phyloP scores from a whole-genome alignment of 2,888 invertebrate genomes.

The Ypsolopha scabrella region DNA sequence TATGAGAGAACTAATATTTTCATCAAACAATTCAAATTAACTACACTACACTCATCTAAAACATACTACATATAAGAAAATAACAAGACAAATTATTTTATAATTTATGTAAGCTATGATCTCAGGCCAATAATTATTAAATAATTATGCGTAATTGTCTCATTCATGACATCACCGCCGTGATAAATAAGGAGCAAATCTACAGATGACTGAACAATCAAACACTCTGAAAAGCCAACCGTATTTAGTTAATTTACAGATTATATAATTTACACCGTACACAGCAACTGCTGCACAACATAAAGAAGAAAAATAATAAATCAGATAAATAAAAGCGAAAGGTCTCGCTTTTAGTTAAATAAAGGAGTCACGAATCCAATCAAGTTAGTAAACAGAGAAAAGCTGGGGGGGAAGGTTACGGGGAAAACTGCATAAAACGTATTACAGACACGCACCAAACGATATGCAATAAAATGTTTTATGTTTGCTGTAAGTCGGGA shows the following conservation, averaged over 20 bases:
- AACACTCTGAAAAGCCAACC: not conserved
- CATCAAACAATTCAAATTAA: too few relatives aligned
- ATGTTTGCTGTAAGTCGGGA: conserved; percentile 41
- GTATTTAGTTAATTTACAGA: not conserved
- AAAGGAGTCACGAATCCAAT: conserved; percentile 64
- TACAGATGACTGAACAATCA: not conserved
- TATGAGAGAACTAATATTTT: too few relatives aligned
- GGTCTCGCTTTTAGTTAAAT: conserved; percentile 32
- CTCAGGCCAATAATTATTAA: too few relatives aligned
- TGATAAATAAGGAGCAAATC: too few relatives aligned
- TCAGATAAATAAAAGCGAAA: conserved; percentile 2
- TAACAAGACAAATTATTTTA: too few relatives aligned
- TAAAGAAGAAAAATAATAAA: not conserved
- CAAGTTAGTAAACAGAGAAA: conserved; percentile 41
- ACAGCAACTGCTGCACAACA: not conserved
- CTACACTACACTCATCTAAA: too few relatives aligned
- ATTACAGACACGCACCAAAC: conserved; percentile 27
- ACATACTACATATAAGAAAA: too few relatives aligned
- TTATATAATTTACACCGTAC: not conserved
- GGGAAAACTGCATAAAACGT: conserved; percentile 28
- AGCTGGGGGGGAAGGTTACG: not conserved
- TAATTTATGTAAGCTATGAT: too few relatives aligned
- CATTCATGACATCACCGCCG: too few relatives aligned
- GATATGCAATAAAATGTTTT: conserved; percentile 59
- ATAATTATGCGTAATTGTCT: too few relatives aligned